These are phyloP conservation scores for Panthera tigris DNA, from an alignment of 2,113 vertebrate genomes.

Conservation along the genomic window DNA sequence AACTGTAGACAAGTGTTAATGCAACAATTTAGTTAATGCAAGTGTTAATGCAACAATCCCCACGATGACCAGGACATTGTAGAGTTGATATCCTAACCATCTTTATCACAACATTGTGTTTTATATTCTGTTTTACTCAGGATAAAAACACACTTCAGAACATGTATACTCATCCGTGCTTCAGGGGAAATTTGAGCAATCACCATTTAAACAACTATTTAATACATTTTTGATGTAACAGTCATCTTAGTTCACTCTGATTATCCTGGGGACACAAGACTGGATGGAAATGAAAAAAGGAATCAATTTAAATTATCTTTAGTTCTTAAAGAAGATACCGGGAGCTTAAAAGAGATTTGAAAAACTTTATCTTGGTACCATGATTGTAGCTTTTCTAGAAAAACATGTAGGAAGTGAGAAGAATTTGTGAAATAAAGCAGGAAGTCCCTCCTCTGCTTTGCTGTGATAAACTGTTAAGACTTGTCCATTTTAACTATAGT, in stretches of 20 bases:
- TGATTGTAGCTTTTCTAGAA: constrained; percentile 3
- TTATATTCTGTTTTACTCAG: background rate
- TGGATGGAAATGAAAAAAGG: background rate
- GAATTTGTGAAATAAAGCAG: background rate
- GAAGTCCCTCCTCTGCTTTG: background rate
- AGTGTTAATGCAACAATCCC: background rate
- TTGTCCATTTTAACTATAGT: background rate
- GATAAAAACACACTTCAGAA: background rate
- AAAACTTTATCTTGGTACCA: background rate
- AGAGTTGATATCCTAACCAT: background rate
- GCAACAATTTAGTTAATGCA: too few relatives aligned
- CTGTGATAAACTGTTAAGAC: background rate
- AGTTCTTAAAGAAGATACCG: background rate
- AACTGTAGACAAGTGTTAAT: background rate
- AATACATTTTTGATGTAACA: background rate
- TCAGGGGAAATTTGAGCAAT: background rate
- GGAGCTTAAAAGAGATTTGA: background rate
- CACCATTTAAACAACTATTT: background rate
- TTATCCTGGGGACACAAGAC: background rate
- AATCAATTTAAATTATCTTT: background rate
- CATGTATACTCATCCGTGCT: background rate
- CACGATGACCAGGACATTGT: background rate
- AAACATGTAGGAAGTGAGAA: background rate
- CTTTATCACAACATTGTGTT: background rate
- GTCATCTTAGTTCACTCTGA: background rate